Percentiles rank a stretch among this genome's conserved stretches.
These are phyloP conservation scores for Piliocolobus tephrosceles DNA, from an alignment of 2,113 vertebrate genomes.

Conservation along the genomic window DNA sequence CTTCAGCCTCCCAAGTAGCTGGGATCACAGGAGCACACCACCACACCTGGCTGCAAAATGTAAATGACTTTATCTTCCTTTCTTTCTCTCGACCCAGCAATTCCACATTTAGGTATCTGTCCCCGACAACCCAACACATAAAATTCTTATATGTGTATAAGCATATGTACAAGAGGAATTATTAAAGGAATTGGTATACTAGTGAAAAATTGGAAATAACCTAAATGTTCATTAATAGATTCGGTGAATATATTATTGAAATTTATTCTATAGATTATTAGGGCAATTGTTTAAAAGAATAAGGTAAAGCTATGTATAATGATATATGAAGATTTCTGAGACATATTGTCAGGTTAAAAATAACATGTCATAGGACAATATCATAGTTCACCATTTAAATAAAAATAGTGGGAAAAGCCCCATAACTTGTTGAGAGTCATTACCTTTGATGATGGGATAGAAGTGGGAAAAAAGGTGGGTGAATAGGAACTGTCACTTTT, in stretches of 20 bases:
- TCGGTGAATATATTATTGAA: not conserved
- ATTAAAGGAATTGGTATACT: not conserved
- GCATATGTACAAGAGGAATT: not conserved
- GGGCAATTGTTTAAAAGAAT: not conserved
- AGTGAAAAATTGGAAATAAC: not conserved
- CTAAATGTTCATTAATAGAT: not conserved
- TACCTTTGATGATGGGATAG: not conserved
- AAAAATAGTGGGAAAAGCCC: not conserved
- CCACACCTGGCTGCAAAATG: not conserved
- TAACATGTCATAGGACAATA: not conserved
- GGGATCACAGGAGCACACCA: no score
- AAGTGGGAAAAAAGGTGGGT: not conserved
- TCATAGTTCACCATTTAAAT: conserved; percentile 6
- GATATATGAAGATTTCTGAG: not conserved
- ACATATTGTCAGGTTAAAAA: not conserved
- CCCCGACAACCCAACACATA: not conserved
- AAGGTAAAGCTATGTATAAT: not conserved
- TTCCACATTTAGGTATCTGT: not conserved
- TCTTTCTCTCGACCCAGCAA: not conserved
- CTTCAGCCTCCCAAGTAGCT: no score
- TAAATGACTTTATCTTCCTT: not conserved
- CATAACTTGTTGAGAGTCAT: not conserved
- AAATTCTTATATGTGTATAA: not conserved
- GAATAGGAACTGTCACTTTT: not conserved
- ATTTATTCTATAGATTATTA: not conserved